Evolutionary conservation across 30 jellyfish, hydroid and myxozoan species (phyloP).

Genomic region (Chrysaora quinquecirrha): DNA sequence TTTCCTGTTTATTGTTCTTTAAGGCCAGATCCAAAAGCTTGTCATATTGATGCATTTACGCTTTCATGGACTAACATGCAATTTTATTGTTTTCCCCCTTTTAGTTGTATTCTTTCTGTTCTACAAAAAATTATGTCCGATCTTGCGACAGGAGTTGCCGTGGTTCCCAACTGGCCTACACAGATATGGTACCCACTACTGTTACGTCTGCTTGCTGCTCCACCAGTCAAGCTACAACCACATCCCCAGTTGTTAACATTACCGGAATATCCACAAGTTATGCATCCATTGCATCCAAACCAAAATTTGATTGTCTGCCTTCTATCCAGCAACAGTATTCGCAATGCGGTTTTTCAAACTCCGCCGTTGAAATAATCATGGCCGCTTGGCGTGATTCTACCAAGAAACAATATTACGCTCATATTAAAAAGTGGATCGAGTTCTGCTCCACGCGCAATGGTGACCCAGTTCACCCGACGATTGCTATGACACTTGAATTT

Average conservation of each 20-base stretch:
- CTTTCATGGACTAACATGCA: not conserved
- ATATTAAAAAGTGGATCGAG: too few species aligned
- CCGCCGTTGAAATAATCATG: too few species aligned
- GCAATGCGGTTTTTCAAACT: too few species aligned
- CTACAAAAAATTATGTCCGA: not conserved
- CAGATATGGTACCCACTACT: not conserved
- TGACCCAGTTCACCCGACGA: too few species aligned
- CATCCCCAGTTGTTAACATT: not conserved
- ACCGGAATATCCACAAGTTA: constrained; percentile 14
- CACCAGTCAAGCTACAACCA: too few species aligned
- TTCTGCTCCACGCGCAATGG: too few species aligned
- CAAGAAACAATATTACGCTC: too few species aligned
- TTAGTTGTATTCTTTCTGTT: not conserved
- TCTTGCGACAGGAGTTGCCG: not conserved
- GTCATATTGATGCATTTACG: not conserved
- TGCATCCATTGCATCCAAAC: constrained; percentile 2
- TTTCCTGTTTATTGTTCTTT: not conserved
- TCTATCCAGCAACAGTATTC: too few species aligned
- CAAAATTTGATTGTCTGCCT: constrained; percentile 1
- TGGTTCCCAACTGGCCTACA: not conserved
- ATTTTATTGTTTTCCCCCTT: not conserved
- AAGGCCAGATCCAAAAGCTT: not conserved
- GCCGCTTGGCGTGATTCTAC: too few species aligned
- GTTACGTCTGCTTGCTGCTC: too few species aligned
- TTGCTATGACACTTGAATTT: too few species aligned